Conservation (phyloP, 2,113 vertebrate species). For the Mastomys natalensis region DNA sequence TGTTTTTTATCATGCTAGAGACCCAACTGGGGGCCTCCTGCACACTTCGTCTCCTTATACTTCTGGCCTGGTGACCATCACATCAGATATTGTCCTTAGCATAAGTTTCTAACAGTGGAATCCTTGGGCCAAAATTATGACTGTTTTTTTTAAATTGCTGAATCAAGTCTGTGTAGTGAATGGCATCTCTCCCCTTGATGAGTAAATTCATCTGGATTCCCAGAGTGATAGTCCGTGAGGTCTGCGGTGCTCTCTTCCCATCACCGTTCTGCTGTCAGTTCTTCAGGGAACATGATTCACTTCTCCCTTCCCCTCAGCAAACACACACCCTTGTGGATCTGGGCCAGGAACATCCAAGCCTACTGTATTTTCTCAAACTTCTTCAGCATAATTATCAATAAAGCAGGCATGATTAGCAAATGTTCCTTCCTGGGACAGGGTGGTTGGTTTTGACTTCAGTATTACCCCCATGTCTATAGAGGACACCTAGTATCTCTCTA, state of each 20-base stretch:
- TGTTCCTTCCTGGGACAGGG: background rate
- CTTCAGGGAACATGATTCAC: background rate
- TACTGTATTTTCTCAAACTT: slow-evolving; percentile 1
- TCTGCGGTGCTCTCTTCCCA: background rate
- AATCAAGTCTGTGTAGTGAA: background rate
- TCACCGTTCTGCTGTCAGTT: background rate
- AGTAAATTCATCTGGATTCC: background rate
- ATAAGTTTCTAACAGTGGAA: slow-evolving; percentile 30
- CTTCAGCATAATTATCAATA: background rate
- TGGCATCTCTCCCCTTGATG: background rate
- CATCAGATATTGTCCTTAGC: background rate
- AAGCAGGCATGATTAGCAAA: background rate
- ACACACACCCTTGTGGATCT: background rate
- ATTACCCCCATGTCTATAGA: background rate
- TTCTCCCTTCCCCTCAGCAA: rapidly evolving
- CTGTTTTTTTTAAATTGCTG: slow-evolving; percentile 40
- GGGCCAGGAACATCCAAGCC: background rate
- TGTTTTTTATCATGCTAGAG: background rate
- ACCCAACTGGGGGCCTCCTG: background rate
- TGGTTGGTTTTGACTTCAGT: background rate
- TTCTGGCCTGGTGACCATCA: background rate
- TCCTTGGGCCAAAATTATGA: background rate
- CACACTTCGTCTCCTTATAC: background rate
- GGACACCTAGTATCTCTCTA: background rate
- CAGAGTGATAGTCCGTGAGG: background rate